Base-by-base conservation (phyloP, 1,140 invertebrate genomes). In the Aphaenogaster rudis region DNA sequence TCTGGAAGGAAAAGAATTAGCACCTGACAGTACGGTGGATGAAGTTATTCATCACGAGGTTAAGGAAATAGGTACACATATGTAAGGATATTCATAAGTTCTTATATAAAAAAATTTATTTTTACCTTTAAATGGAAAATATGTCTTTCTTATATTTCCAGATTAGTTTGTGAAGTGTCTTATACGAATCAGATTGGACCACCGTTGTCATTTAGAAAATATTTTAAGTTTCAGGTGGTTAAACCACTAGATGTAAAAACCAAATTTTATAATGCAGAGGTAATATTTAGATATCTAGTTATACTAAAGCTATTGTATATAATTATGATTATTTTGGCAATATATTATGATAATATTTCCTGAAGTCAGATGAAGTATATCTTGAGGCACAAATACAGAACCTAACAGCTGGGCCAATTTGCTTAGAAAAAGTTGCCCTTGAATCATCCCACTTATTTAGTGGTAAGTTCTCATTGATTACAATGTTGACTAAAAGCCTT, bases 241-340 rank as follows among this genome's bases (percentile, higher is more conserved):
- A 99, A 99, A 94, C 99, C 99, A 61, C 96, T 99, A 15, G 99
- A 99, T 97, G 99, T 99, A 0, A 99, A 99, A 96, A 99, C 99
- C 4, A 99, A 99, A 94, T 99, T 99, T 95, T 99, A 99, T 94
- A 99, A 99, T 97, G 98, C 98, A 21, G 99, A 99, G 97, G 97
- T 97, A 96, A 86, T 42, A 78, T 57, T 61, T 85, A 80, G 33
- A 39, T 86, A 64, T 79, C 3, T 17, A 84, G n/a, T 80, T 76
- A 15, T 63, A 78, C 13, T 66, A 42, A 48, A 11, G 5, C 3
- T 33, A 67, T 64, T 39, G 33, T 45, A 13, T 13, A 54, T 11
- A 1, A 45, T 33, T 78, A 45, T 50, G 28, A 0, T 67, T 72
- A 39, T 33, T 39, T 5, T 57, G 7, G 1, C 3, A 82, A 64